These are phyloP conservation scores for Selenia dentaria DNA, from an alignment of 2,888 invertebrate species.

Conservation along the genomic window DNA sequence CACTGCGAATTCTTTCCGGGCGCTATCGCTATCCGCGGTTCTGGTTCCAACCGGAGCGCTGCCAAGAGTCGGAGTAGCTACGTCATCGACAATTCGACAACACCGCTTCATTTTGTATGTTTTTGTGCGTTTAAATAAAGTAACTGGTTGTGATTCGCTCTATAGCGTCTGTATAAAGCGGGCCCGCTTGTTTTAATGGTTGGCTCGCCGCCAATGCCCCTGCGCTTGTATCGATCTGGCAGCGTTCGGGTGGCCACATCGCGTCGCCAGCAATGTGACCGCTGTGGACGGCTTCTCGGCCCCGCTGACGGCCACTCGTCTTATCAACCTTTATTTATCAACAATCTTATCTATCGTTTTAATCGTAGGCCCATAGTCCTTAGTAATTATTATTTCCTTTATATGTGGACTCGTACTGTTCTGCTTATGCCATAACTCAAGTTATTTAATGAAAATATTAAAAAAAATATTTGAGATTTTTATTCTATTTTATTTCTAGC, in stretches of 20 bases:
- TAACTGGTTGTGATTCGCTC: slow-evolving; percentile 43
- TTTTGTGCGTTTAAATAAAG: slow-evolving; percentile 49
- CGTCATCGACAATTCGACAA: slow-evolving; percentile 42
- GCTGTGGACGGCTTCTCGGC: slow-evolving; percentile 38
- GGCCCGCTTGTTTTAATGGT: slow-evolving; percentile 58
- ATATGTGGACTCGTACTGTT: too few relatives aligned
- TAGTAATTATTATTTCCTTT: too few relatives aligned
- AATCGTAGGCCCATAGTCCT: too few relatives aligned
- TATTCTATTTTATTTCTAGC: too few relatives aligned
- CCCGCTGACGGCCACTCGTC: slow-evolving; percentile 35
- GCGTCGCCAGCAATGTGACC: slow-evolving; percentile 42
- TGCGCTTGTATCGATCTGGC: slow-evolving; percentile 56
- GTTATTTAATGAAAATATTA: too few relatives aligned
- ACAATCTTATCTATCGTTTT: too few relatives aligned
- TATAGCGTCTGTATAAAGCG: slow-evolving; percentile 52
- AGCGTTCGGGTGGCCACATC: slow-evolving; percentile 32
- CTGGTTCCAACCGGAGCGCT: slow-evolving; percentile 44
- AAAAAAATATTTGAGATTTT: too few relatives aligned
- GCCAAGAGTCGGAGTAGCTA: slow-evolving; percentile 28
- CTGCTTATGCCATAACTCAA: slow-evolving; percentile 14
- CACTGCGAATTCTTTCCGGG: slow-evolving; percentile 42
- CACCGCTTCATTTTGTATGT: slow-evolving; percentile 34
- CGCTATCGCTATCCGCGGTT: slow-evolving; percentile 41
- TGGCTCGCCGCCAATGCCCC: slow-evolving; percentile 66
- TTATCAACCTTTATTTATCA: slow-evolving; percentile 44